Evolutionary conservation across 2,113 vertebrate genomes (phyloP).

Genomic region (Larimichthys crocea): DNA sequence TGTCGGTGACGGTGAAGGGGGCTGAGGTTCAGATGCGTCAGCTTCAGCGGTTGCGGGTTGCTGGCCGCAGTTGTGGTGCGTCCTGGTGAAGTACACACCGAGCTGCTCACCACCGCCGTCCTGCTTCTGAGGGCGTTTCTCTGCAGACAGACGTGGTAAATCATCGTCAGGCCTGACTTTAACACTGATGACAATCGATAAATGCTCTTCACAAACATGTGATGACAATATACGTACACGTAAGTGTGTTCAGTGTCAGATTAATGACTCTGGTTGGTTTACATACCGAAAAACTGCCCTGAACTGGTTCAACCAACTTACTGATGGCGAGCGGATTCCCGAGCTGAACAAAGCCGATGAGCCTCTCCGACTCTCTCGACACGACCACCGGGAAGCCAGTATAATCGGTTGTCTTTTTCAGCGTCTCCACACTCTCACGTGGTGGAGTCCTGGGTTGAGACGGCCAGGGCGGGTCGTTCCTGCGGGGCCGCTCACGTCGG

Average conservation of each 20-base stretch:
- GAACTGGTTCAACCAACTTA: slow-evolving; percentile 73
- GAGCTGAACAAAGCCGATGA: slow-evolving; percentile 95
- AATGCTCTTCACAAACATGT: no score
- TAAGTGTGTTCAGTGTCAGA: no score
- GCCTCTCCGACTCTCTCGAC: slow-evolving; percentile 93
- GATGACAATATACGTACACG: no score
- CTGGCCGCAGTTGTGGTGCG: slow-evolving; percentile 90
- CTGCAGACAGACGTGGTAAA: slow-evolving; percentile 68
- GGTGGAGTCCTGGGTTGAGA: slow-evolving; percentile 95
- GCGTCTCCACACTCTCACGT: slow-evolving; percentile 93
- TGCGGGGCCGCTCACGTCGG: slow-evolving; percentile 94
- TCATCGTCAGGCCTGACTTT: no score
- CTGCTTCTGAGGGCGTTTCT: slow-evolving; percentile 95
- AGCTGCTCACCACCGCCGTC: slow-evolving; percentile 98
- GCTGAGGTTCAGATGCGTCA: slow-evolving; percentile 96
- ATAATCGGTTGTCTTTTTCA: slow-evolving; percentile 98
- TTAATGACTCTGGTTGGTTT: no score
- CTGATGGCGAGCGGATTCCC: slow-evolving; percentile 96
- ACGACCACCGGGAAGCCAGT: slow-evolving; percentile 98
- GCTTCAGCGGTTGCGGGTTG: slow-evolving; percentile 93
- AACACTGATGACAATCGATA: no score
- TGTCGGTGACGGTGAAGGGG: slow-evolving; percentile 99
- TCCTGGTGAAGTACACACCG: slow-evolving; percentile 96
- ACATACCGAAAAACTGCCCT: neutral
- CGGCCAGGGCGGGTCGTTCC: slow-evolving; percentile 93